Base-by-base conservation (phyloP, 2,888 invertebrate genomes). In the Polydrusus tereticollis region DNA sequence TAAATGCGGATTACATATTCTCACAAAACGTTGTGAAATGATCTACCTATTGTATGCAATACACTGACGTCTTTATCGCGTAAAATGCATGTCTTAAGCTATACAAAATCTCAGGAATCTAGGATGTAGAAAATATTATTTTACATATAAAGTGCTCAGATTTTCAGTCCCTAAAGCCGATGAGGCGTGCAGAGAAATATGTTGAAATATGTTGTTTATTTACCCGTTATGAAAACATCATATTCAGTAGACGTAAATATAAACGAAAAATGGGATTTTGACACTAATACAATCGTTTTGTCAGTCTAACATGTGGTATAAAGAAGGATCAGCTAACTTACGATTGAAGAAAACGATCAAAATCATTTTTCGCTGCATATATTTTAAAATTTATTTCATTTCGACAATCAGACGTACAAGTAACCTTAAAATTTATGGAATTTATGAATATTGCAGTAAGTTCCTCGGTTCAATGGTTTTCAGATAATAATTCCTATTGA, bases 131-230 rank as follows among this genome's bases (percentile, higher is more conserved):
- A 71, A 66, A 71, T 71, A 71, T 60, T 71, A 71, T 60, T 71
- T 71, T 66, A 71, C 70, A 70, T 70, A 70, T 70, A 70, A 70
- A 70, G 65, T 70, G 70, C 58, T 59, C 59, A 70, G 26, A 70
- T 60, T 66, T 55, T 47, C 62, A 43, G 62, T 41, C 33, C 18
- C 55, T 41, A 55, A 62, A 62, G 52, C 55, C 66, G 60, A 66
- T 59, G 63, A 45, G 38, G 69, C 63, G 18, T 63, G 45, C 33
- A 45, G 7, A 45, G 57, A 69, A 69, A 69, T 69, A 36, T 64
- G 64, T 58, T 70, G 57, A 69, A 69, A 69, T 69, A 36, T 64
- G 64, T 58, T 70, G 64, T 70, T 70, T 70, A 70, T 70, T 70
- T 70, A 70, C 16, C 43, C 58, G 23, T 64, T 52, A 57, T 33